A percentile compares a stretch with the other conserved stretches of the same genome.
Conservation (phyloP, 2,888 invertebrate genomes). For the Campoletis raptor region DNA sequence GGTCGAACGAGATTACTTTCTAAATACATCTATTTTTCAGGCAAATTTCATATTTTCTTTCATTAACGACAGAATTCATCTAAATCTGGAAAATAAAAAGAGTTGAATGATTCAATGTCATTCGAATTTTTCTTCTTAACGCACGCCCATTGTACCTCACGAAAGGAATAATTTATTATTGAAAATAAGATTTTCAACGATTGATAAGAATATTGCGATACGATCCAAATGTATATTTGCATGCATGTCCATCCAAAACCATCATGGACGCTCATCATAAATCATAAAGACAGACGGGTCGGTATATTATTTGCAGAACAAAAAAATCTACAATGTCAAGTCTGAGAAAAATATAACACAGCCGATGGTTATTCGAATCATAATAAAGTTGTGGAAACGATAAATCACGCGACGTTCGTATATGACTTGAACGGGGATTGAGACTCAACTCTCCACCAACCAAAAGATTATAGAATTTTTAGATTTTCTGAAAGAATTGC, state of each 20-base stretch:
- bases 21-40: neutral
- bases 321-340: neutral
- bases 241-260: neutral
- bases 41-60: neutral
- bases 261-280: constrained; percentile 9
- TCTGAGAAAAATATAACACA: neutral
- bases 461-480: constrained; percentile 57
- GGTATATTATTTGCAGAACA: neutral
- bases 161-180: neutral
- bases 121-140: neutral
- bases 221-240: constrained; percentile 8
- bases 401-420: constrained; percentile 33
- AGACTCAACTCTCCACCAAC: neutral
- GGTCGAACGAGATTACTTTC: neutral
- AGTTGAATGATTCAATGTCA: neutral
- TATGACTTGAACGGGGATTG: constrained; percentile 18
- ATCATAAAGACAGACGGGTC: neutral
- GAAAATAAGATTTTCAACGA: neutral
- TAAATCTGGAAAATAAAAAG: neutral
- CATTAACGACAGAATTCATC: neutral
- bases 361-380: constrained; percentile 11
- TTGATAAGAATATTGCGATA: neutral
- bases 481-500: constrained; percentile 48
- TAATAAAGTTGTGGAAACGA: constrained; percentile 36
- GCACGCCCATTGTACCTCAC: neutral